phyloP scores from a whole-genome alignment of 1,140 invertebrate species.

The Drosophila murphyi region DNA sequence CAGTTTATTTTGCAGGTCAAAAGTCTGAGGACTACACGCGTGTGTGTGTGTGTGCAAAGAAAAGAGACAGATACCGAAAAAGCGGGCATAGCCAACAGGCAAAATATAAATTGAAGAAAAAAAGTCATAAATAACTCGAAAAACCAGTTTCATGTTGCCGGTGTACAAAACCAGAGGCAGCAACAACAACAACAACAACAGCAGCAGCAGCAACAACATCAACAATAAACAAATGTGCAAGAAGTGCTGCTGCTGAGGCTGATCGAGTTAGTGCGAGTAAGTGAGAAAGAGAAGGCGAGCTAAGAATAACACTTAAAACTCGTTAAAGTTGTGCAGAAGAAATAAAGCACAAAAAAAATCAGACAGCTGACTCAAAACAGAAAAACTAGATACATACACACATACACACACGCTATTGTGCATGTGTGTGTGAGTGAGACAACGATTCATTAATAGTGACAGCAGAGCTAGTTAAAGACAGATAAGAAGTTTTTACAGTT shows the following conservation, averaged over 20 bases:
- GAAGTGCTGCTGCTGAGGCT: slow-evolving; percentile 38
- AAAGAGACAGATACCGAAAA: slow-evolving; percentile 62
- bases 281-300: slow-evolving; percentile 57
- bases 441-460: slow-evolving; percentile 33
- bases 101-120: slow-evolving; percentile 77
- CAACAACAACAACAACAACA: slow-evolving; percentile 37
- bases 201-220: slow-evolving; percentile 41
- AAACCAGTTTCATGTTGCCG: slow-evolving; percentile 80
- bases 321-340: slow-evolving; percentile 74
- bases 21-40: slow-evolving; percentile 50
- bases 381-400: slow-evolving; percentile 61
- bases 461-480: slow-evolving; percentile 9
- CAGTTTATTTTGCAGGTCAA: slow-evolving; percentile 66
- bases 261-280: slow-evolving; percentile 30
- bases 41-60: not conserved
- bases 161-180: slow-evolving; percentile 67
- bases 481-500: slow-evolving; percentile 55
- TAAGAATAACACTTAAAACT: slow-evolving; percentile 77
- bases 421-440: slow-evolving; percentile 16
- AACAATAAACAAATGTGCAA: slow-evolving; percentile 76
- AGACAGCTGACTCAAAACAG: slow-evolving; percentile 71
- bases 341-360: slow-evolving; percentile 58
- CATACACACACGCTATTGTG: slow-evolving; percentile 25
- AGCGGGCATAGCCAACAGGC: slow-evolving; percentile 39
- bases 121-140: slow-evolving; percentile 81